Conservation (phyloP, 2,888 invertebrate genomes). For the Drymonia ruficornis region DNA sequence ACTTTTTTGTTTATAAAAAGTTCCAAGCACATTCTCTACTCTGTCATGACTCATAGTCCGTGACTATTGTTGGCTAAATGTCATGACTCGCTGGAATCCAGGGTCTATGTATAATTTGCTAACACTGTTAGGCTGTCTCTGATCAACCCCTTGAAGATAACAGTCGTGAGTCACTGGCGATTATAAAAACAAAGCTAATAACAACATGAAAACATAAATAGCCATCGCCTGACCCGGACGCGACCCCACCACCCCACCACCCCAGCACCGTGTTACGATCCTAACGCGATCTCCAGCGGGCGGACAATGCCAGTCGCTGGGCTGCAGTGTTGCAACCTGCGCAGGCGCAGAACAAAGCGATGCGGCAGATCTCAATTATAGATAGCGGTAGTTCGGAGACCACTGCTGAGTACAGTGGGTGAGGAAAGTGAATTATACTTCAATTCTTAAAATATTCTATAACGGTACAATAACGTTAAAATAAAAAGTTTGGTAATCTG, state of each 20-base stretch:
- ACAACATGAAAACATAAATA: constrained; percentile 1
- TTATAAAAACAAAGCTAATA: neutral
- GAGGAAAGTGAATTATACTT: neutral
- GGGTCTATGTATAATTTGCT: too few relatives aligned
- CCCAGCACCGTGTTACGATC: constrained; percentile 7
- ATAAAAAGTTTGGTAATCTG: neutral
- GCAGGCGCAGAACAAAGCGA: constrained; percentile 34
- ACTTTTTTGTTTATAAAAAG: neutral
- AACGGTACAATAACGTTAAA: too few relatives aligned
- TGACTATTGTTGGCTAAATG: too few relatives aligned
- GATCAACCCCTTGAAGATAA: too few relatives aligned
- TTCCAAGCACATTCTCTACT: too few relatives aligned
- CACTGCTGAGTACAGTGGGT: constrained; percentile 23
- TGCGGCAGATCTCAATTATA: constrained; percentile 63
- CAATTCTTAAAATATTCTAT: too few relatives aligned
- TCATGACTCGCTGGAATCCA: too few relatives aligned
- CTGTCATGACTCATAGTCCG: too few relatives aligned
- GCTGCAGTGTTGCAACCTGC: constrained; percentile 16
- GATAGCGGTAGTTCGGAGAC: constrained; percentile 48
- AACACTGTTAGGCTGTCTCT: too few relatives aligned
- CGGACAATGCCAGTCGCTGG: neutral
- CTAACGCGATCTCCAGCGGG: neutral
- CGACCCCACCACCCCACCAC: neutral
- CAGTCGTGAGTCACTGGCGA: neutral
- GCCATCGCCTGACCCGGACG: neutral